phyloP scores from a whole-genome alignment of 2,888 invertebrate species.

The Habroteleia sp. region DNA sequence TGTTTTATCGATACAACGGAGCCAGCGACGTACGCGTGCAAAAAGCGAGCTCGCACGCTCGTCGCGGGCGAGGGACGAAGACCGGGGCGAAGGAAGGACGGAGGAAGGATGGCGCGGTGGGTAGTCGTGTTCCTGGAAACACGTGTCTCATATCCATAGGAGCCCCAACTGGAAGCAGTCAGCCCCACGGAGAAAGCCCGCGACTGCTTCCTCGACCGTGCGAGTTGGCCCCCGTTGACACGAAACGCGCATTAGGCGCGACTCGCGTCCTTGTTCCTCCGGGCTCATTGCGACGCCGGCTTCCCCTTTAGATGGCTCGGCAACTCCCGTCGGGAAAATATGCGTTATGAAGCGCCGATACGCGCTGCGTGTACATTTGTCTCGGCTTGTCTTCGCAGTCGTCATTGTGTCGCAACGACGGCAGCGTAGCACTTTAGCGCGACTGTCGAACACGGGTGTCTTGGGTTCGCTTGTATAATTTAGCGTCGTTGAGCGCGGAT shows the following conservation, averaged over 20 bases:
- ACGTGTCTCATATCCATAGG: conserved; percentile 71
- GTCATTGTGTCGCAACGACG: conserved; percentile 44
- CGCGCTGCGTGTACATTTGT: conserved; percentile 61
- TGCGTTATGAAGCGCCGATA: conserved; percentile 63
- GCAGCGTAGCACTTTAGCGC: conserved; percentile 62
- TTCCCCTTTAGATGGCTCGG: conserved; percentile 49
- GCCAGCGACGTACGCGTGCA: conserved; percentile 72
- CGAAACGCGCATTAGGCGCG: conserved; percentile 79
- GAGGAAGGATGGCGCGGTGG: conserved; percentile 69
- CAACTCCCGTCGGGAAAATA: conserved; percentile 60
- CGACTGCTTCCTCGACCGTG: conserved; percentile 69
- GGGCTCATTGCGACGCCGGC: conserved; percentile 67
- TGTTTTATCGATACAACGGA: conserved; percentile 68
- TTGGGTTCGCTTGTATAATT: conserved; percentile 62
- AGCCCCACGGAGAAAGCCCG: conserved; percentile 54
- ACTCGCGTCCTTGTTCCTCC: conserved; percentile 73
- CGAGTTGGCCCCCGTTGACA: conserved; percentile 74
- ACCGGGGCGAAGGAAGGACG: conserved; percentile 48
- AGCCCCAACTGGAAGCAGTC: conserved; percentile 57
- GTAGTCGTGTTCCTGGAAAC: conserved; percentile 77
- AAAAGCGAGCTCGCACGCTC: conserved; percentile 59
- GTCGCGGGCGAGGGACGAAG: conserved; percentile 4
- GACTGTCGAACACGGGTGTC: conserved; percentile 62
- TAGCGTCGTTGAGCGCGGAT: conserved; percentile 24
- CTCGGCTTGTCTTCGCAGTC: conserved; percentile 58